Evolutionary conservation across 2,888 invertebrate genomes (phyloP).

Genomic region (Clistopyga incitator): DNA sequence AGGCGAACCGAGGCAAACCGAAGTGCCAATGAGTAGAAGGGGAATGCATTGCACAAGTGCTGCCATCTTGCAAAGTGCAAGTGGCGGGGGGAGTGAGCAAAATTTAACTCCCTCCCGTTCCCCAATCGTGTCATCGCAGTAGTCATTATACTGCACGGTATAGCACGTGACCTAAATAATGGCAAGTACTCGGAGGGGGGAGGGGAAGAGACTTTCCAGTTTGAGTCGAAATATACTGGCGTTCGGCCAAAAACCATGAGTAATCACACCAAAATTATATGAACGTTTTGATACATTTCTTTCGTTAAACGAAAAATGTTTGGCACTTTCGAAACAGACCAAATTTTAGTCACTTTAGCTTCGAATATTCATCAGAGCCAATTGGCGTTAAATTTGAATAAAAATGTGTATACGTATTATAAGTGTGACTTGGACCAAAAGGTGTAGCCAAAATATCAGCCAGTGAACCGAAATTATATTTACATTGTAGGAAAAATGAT

Average conservation of each 20-base stretch:
- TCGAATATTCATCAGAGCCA: too few species aligned
- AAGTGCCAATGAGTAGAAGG: background rate
- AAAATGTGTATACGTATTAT: too few species aligned
- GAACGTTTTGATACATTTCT: too few species aligned
- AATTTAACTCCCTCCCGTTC: background rate
- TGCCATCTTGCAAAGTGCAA: background rate
- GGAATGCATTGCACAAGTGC: background rate
- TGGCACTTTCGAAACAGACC: too few species aligned
- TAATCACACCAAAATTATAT: background rate
- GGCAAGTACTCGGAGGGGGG: background rate
- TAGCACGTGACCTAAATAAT: conserved; percentile 8
- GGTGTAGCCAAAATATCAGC: too few species aligned
- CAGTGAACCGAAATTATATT: too few species aligned
- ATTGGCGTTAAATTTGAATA: too few species aligned
- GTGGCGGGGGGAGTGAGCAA: background rate
- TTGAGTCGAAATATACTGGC: background rate
- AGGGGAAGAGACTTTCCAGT: background rate
- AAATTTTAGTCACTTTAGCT: too few species aligned
- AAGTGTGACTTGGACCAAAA: too few species aligned
- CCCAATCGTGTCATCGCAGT: background rate
- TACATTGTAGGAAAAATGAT: too few species aligned
- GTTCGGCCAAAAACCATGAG: background rate
- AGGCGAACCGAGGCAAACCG: background rate
- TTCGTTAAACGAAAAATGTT: too few species aligned
- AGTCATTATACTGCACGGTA: conserved; percentile 1